Conservation (phyloP, 2,888 invertebrate species). For the Zhuqinia jingwanae region DNA sequence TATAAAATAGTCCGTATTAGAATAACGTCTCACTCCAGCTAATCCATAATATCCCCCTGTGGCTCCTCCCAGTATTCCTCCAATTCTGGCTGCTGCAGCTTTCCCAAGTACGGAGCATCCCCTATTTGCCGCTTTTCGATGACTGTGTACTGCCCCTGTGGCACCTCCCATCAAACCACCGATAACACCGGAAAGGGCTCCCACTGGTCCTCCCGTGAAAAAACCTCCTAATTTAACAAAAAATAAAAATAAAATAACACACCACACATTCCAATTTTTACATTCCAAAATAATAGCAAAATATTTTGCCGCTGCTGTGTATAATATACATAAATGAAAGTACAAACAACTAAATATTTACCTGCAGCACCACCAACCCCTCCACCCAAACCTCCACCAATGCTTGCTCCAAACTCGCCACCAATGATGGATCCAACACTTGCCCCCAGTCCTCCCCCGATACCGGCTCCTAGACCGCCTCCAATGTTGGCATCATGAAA, state of each 20-base stretch:
- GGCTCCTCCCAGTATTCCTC: background rate
- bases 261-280: background rate
- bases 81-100: background rate
- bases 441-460: background rate
- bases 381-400: background rate
- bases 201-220: slow-evolving; percentile 2
- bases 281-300: background rate
- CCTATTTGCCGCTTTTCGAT: background rate
- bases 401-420: background rate
- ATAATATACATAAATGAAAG: too few relatives aligned
- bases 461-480: background rate
- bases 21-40: too few relatives aligned
- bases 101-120: background rate
- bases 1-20: too few relatives aligned
- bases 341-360: too few relatives aligned
- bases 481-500: background rate
- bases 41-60: background rate
- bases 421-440: background rate
- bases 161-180: background rate
- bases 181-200: background rate
- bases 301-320: too few relatives aligned
- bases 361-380: background rate
- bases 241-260: background rate
- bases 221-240: background rate
- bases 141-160: background rate